Conservation (phyloP, 2,888 invertebrate species). For the Drosophila anomalata region DNA sequence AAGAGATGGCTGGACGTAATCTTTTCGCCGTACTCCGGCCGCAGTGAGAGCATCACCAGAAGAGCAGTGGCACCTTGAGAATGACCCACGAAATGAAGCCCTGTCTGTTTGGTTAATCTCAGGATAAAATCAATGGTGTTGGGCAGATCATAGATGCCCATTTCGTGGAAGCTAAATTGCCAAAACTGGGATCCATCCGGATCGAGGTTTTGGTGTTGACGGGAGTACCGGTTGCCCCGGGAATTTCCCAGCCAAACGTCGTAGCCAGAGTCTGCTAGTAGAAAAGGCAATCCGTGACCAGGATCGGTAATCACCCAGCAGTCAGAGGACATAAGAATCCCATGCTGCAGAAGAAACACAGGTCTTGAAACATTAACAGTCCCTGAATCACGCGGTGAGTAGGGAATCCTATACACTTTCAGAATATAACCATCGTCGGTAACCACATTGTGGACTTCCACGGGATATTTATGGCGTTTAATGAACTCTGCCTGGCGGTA, state of each 20-base stretch:
- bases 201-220: slow-evolving; percentile 83
- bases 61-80: slow-evolving; percentile 86
- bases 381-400: slow-evolving; percentile 3
- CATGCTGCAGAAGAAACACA: slow-evolving; percentile 87
- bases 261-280: slow-evolving; percentile 84
- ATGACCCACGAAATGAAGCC: slow-evolving; percentile 87
- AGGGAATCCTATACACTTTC: slow-evolving; percentile 88
- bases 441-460: slow-evolving; percentile 86
- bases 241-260: slow-evolving; percentile 87
- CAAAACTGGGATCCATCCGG: slow-evolving; percentile 85
- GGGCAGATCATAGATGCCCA: slow-evolving; percentile 90
- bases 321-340: slow-evolving; percentile 88
- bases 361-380: slow-evolving; percentile 82
- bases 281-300: slow-evolving; percentile 86
- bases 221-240: slow-evolving; percentile 87
- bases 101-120: slow-evolving; percentile 80
- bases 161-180: slow-evolving; percentile 89
- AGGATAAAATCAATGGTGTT: slow-evolving; percentile 90
- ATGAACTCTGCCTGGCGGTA: slow-evolving; percentile 3
- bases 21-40: slow-evolving; percentile 85
- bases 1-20: slow-evolving; percentile 84
- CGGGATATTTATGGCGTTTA: slow-evolving; percentile 85
- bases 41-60: slow-evolving; percentile 86
- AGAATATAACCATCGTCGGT: slow-evolving; percentile 91
- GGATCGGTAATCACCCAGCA: slow-evolving; percentile 89